Base-by-base conservation (phyloP, 1,140 invertebrate genomes). In the Elysia chlorotica region DNA sequence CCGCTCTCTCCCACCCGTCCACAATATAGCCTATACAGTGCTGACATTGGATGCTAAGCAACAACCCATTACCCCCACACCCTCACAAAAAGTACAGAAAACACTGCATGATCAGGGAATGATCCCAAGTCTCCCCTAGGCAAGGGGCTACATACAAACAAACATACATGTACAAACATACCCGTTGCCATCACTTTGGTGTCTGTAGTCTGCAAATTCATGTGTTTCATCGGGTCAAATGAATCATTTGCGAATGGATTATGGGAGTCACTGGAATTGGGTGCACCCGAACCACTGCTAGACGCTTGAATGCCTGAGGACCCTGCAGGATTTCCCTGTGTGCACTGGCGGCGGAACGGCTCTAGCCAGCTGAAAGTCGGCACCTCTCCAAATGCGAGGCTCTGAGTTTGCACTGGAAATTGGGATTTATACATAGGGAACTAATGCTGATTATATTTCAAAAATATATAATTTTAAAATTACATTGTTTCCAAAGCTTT, bases 171-270 rank as follows among this genome's bases (percentile, higher is more conserved):
- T n/a, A n/a, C n/a, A n/a, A n/a, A 53, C 36, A 70, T 41, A 61
- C 91, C 36, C 89, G 88, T 82, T 88, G 89, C 74, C 90, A 89
- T 68, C 88, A 81, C 41, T 86, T 84, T 59, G 61, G 28, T 48
- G 84, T 80, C 80, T 83, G 33, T 41, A 76, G 75, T 59, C 4
- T 76, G 67, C 35, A 82, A 68, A 71, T 81, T 80, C 79, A 83
- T 81, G 63, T 81, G 73, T 74, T 74, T 76, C n/a, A 82, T 38
- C 1, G 83, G 85, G 69, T 86, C 82, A 81, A 84, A 86, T 14
- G 82, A 77, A 79, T 85, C 82, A 21, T 77, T 78, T 23, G 74
- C 77, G 76, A 85, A 83, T 19, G 81, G 78, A 74, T 85, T 83
- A n/a, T n/a, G n/a, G n/a, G n/a, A n/a, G n/a, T n/a, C n/a, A n/a